Evolutionary conservation across 2,113 vertebrate genomes (phyloP), one percentile per base, ranked within the genome.

Genomic region (Prionailurus bengalensis): DNA sequence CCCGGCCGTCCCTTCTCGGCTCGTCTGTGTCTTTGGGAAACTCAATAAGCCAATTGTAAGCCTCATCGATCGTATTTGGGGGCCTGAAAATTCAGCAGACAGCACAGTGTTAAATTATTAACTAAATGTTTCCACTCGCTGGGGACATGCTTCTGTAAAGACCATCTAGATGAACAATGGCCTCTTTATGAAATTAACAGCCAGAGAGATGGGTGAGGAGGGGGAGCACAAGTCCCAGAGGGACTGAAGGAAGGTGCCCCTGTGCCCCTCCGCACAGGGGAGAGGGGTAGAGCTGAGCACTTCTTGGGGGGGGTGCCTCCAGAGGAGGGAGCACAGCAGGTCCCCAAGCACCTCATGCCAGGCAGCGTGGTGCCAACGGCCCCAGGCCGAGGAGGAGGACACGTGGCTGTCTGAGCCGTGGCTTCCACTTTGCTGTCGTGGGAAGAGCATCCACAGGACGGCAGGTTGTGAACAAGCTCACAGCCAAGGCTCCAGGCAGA

Each of bases 21-120:
- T 97, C 98, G 98, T 98, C 99, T 97, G 66, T 98, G 98, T 99
- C 99, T 99, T 98, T 90, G 80, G 98, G 95, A 98, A 98, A 99
- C 99, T 99, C 99, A 95, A 99, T 99, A 99, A 99, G 98, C 98
- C 99, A 98, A 99, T 99, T 99, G 99, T 98, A 99, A 98, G 99
- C 98, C 98, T 98, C 99, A 99, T 99, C 98, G 99, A 99, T 99
- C 99, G 98, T 97, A 96, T 98, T 98, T 98, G 98, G 99, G 79
- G 98, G 97, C 97, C 93, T 85, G 98, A 98, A 98, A 99, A 99
- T 98, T 80, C 97, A 98, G 98, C 99, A 98, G 99, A 98, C 97
- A 97, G 97, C 98, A 8, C 86, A 66, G 98, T 98, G 99, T 99
- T 99, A 98, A 99, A 99, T 99, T 99, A 99, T 99, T 98, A 99